phyloP scores from a whole-genome alignment of 2,888 invertebrate species.

The Danaus chrysippus region DNA sequence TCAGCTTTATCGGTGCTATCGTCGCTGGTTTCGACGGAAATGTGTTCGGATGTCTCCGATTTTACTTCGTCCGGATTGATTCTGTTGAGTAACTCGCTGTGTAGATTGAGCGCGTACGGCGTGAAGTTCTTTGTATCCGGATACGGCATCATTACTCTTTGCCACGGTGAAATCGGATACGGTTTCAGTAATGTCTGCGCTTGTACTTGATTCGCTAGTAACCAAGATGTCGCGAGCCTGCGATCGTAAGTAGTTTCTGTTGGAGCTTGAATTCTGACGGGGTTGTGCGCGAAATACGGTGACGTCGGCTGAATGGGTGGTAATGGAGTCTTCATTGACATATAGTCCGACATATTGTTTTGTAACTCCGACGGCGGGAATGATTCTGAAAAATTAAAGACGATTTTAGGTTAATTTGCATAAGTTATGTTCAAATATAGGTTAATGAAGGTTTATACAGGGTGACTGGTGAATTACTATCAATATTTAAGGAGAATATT shows the following conservation, averaged over 20 bases:
- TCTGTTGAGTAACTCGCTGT: constrained; percentile 60
- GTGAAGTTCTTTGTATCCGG: constrained; percentile 60
- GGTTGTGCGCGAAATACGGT: constrained; percentile 67
- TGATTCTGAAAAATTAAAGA: constrained; percentile 46
- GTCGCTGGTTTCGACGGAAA: constrained; percentile 79
- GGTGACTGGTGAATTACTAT: too few species aligned
- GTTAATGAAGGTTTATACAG: neutral
- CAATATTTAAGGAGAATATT: too few species aligned
- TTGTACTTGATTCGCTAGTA: constrained; percentile 75
- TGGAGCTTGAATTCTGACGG: constrained; percentile 61
- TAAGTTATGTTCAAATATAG: too few species aligned
- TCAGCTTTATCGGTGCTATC: constrained; percentile 79
- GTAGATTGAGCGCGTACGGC: constrained; percentile 61
- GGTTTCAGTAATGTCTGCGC: constrained; percentile 71
- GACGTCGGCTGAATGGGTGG: constrained; percentile 55
- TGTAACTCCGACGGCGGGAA: constrained; percentile 61
- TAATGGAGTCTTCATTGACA: constrained; percentile 61
- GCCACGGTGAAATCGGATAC: constrained; percentile 78
- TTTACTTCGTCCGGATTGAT: constrained; percentile 66
- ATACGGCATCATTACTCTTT: constrained; percentile 79
- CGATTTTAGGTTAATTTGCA: neutral
- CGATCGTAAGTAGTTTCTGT: constrained; percentile 66
- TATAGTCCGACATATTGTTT: constrained; percentile 68
- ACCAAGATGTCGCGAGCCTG: constrained; percentile 76
- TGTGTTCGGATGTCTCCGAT: constrained; percentile 66